phyloP scores from a whole-genome alignment of 2,113 vertebrate genomes.

The Toxotes jaculatrix region DNA sequence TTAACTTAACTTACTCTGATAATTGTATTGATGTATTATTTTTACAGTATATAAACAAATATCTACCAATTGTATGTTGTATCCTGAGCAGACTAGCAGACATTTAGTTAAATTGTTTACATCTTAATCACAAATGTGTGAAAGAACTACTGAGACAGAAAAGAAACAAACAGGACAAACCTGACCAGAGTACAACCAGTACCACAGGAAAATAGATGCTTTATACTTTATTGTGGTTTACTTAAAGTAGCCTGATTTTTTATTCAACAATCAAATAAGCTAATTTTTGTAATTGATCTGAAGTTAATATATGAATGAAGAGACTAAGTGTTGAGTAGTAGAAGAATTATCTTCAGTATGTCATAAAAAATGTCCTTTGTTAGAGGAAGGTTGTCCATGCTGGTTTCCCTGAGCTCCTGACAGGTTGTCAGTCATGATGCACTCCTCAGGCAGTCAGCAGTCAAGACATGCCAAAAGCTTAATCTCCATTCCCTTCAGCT shows the following conservation, averaged over 20 bases:
- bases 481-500: background rate
- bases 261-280: too few species aligned
- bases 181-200: too few species aligned
- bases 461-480: background rate
- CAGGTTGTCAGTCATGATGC: background rate
- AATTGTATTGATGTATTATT: too few species aligned
- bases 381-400: background rate
- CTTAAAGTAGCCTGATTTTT: too few species aligned
- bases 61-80: too few species aligned
- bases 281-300: background rate
- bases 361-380: too few species aligned
- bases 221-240: too few species aligned
- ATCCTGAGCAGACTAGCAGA: background rate
- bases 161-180: background rate
- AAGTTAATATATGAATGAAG: background rate
- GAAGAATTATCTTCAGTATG: too few species aligned
- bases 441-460: background rate
- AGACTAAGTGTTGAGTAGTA: too few species aligned
- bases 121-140: background rate
- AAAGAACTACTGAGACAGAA: background rate
- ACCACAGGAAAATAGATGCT: too few species aligned
- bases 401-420: background rate
- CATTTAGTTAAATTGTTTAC: constrained; percentile 6
- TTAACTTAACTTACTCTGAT: too few species aligned
- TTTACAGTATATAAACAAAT: too few species aligned